A percentile compares a stretch with the other conserved stretches of the same genome.
phyloP scores from a whole-genome alignment of 2,113 vertebrate species.

The Cnemophilus loriae region DNA sequence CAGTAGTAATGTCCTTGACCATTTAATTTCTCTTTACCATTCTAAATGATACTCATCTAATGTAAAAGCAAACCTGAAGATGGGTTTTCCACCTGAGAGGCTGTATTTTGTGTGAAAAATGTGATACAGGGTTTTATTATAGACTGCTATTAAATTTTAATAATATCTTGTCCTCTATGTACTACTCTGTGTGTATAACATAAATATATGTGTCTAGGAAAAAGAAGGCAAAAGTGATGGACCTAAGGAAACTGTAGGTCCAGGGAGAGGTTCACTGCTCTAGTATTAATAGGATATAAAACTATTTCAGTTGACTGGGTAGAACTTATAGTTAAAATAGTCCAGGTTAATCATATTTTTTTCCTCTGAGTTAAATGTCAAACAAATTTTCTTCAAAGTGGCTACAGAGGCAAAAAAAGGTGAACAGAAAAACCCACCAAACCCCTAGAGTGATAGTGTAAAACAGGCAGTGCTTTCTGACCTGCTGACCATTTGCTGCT shows the following conservation, averaged over 20 bases:
- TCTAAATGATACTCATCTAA: neutral
- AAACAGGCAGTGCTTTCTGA: neutral
- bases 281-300: neutral
- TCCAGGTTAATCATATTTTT: neutral
- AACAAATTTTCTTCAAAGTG: neutral
- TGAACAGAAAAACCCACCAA: accelerated
- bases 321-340: neutral
- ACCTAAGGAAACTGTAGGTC: neutral
- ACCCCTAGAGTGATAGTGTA: neutral
- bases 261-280: neutral
- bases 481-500: neutral
- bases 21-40: neutral
- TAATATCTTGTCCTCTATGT: neutral
- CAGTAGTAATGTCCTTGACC: neutral
- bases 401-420: neutral
- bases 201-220: neutral
- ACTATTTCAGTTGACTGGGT: neutral
- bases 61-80: neutral
- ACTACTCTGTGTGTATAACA: neutral
- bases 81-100: neutral
- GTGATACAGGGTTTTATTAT: neutral
- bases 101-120: neutral
- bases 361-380: neutral
- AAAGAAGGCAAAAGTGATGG: neutral
- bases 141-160: neutral